Evolutionary conservation across 1,140 invertebrate genomes (phyloP).

Genomic region (Diorhabda carinulata): DNA sequence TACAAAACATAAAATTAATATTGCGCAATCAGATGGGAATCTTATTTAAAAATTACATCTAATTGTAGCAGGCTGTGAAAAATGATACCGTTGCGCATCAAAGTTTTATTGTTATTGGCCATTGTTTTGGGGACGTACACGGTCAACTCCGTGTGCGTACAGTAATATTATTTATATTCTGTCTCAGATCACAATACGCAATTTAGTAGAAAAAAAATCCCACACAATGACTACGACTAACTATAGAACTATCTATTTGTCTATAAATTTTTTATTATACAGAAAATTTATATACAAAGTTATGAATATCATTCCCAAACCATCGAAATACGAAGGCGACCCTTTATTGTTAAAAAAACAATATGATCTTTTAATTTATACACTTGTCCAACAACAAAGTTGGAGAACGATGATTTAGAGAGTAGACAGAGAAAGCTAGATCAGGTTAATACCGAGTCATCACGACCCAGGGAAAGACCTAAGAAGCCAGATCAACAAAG

Average conservation of each 20-base stretch:
- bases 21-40: not conserved
- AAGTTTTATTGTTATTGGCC: constrained; percentile 2
- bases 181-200: constrained; percentile 1
- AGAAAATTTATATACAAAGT: no score
- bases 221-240: not conserved
- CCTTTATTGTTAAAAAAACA: no score
- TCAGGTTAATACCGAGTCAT: no score
- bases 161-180: constrained; percentile 3
- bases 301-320: no score
- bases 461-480: no score
- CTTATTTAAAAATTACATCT: not conserved
- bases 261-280: not conserved
- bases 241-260: not conserved
- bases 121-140: not conserved
- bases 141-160: constrained; percentile 1
- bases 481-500: no score
- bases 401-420: no score
- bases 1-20: constrained; percentile 1
- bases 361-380: no score
- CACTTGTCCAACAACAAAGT: no score
- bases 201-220: not conserved
- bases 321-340: no score
- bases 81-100: not conserved
- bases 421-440: no score
- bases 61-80: not conserved